Base-by-base conservation (phyloP, 2,113 vertebrate genomes). In the Empidonax alnorum region DNA sequence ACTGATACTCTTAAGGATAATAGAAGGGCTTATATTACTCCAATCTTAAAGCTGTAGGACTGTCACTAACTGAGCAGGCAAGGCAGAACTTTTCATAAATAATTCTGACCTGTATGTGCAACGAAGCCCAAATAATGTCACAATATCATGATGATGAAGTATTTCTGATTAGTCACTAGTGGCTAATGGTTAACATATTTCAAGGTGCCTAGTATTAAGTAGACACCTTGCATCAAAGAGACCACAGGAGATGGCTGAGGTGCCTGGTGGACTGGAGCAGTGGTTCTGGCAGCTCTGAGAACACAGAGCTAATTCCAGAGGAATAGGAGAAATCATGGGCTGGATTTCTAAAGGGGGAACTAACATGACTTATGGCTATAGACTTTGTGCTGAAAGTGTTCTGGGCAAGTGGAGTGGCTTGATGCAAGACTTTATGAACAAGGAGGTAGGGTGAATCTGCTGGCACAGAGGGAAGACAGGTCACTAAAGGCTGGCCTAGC, bases 321-420 rank as follows among this genome's bases (percentile, higher is more conserved):
- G 37, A 21, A 6, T 35, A 17, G 49, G 25, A 11, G 22, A 25
- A 66, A 22, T 10, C 18, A 11, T 10, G 21, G 44, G 17, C 3
- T 11, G 25, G 23, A 19, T 39, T 85, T 85, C 30, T 66, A 27
- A 44, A 25, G 9, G 12, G 4, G 4, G 9, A 69, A 21, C 12
- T 65, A 1, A 19, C 47, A 14, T 16, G 18, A 52, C 4, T 44
- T 14, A 0, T 58, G 42, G 7, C 14, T 59, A 1, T 2, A 33
- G 50, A 22, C 6, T 22, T 50, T 0, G 0, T 28, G 13, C 53
- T 39, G 44, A 25, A 19, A 4, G 23, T 89, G 33, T 5, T 76
- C n/a, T 61, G 63, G 65, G 44, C 5, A 4, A 27, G 14, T 21
- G 37, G 27, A 24, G 46, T 3, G 6, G 2, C 7, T 63, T 72